Evolutionary conservation across 2,113 vertebrate genomes (phyloP).

Genomic region (Empidonax alnorum): DNA sequence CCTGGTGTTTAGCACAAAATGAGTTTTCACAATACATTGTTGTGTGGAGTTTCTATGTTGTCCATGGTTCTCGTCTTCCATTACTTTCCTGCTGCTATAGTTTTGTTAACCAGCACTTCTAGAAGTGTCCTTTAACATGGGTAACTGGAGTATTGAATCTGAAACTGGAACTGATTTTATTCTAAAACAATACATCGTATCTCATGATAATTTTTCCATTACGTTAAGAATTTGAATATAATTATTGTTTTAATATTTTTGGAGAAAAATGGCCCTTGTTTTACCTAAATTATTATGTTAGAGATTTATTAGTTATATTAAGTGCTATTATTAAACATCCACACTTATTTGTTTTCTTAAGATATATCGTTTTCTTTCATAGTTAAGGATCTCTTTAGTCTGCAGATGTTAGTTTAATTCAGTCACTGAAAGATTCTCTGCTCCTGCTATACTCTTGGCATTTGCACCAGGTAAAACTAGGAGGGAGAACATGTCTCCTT

Average conservation of each 20-base stretch:
- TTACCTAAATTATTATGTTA: not conserved
- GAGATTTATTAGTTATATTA: not conserved
- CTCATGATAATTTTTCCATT: not conserved
- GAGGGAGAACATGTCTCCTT: not conserved
- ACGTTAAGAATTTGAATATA: not conserved
- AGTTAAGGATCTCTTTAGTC: not conserved
- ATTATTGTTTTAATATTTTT: not conserved
- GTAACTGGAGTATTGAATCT: not conserved
- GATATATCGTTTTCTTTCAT: not conserved
- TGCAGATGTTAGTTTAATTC: not conserved
- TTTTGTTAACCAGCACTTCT: not conserved
- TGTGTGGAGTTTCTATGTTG: not conserved
- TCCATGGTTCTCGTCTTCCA: not conserved
- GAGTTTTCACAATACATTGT: not conserved
- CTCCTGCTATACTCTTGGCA: not conserved
- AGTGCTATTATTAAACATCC: not conserved
- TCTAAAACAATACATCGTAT: not conserved
- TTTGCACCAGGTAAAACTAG: not conserved
- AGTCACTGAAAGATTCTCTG: not conserved
- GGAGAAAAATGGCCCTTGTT: not conserved
- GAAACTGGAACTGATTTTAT: not conserved
- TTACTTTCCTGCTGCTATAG: not conserved
- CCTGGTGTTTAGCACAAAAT: not conserved
- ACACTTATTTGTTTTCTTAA: not conserved
- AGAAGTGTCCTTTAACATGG: not conserved